Conservation (phyloP, 1,140 invertebrate genomes). For the Drosophila pallidifrons region DNA sequence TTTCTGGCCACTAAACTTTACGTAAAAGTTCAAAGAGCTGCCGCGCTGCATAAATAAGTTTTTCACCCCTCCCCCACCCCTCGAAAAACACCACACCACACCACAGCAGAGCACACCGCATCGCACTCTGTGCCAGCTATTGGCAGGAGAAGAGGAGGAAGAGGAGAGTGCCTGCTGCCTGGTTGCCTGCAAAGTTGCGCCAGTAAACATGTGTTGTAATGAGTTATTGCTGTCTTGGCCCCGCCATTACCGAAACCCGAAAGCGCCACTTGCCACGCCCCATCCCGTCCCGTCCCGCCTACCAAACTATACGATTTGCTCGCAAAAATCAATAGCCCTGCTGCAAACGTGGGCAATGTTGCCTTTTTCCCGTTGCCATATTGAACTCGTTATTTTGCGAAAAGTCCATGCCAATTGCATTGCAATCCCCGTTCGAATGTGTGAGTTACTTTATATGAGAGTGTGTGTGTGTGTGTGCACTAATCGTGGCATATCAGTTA, state of each 20-base stretch:
- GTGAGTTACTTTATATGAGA: background rate
- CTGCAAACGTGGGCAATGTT: constrained; percentile 28
- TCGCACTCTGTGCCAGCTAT: constrained; percentile 40
- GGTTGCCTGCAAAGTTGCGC: constrained; percentile 64
- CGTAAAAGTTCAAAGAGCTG: constrained; percentile 78
- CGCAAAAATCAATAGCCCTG: constrained; percentile 65
- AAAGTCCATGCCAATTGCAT: constrained; percentile 68
- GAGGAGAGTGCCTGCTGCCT: constrained; percentile 23
- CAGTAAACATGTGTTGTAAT: constrained; percentile 79
- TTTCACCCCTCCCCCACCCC: constrained; percentile 2
- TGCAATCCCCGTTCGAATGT: constrained; percentile 28
- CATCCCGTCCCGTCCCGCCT: background rate
- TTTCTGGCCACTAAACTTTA: constrained; percentile 70
- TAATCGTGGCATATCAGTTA: constrained; percentile 81
- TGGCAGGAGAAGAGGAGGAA: constrained; percentile 42
- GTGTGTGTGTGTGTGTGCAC: constrained; percentile 37
- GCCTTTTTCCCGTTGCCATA: constrained; percentile 31
- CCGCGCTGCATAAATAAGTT: constrained; percentile 77
- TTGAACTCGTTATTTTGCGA: constrained; percentile 61
- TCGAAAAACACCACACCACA: constrained; percentile 4
- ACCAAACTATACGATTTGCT: background rate
- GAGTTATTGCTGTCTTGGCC: constrained; percentile 71
- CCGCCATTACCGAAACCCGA: constrained; percentile 6
- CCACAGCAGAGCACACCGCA: background rate
- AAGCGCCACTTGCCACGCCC: background rate